Conservation (phyloP, 2,888 invertebrate species). For the Drosophila setosimentum region DNA sequence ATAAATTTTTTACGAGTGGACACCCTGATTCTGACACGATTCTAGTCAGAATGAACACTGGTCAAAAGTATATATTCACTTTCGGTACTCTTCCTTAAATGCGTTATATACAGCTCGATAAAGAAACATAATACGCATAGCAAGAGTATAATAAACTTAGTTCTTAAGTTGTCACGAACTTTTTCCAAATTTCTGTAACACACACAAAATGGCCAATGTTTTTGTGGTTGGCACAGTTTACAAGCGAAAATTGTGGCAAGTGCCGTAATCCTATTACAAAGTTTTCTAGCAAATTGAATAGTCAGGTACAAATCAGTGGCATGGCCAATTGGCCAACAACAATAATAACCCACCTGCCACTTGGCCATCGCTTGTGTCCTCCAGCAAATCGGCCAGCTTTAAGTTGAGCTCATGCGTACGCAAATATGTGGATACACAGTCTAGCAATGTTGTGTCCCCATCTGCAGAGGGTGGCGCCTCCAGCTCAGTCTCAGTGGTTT, state of each 20-base stretch:
- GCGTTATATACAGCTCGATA: neutral
- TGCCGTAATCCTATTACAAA: constrained; percentile 22
- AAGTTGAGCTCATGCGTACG: constrained; percentile 91
- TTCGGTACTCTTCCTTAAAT: neutral
- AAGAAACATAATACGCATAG: neutral
- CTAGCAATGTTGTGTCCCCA: constrained; percentile 83
- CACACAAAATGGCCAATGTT: neutral
- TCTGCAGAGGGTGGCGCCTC: constrained; percentile 21
- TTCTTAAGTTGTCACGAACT: constrained; percentile 6
- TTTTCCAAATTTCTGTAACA: constrained; percentile 27
- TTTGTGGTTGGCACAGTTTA: constrained; percentile 4
- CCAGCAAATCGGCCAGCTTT: constrained; percentile 89
- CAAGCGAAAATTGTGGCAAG: constrained; percentile 11
- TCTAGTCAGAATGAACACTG: neutral
- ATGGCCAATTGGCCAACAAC: neutral
- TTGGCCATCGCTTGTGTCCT: constrained; percentile 56
- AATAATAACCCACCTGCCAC: constrained; percentile 48
- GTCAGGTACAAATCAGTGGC: constrained; percentile 16
- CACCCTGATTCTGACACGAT: neutral
- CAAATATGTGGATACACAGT: constrained; percentile 88
- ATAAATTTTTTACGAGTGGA: neutral
- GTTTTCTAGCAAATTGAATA: constrained; percentile 23
- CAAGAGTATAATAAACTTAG: neutral
- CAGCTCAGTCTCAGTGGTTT: constrained; percentile 61
- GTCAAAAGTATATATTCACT: neutral